A percentile compares a stretch with the other conserved stretches of the same genome.
Conservation (phyloP, 64 coral and sea anemone genomes). For the Acropora yongei region DNA sequence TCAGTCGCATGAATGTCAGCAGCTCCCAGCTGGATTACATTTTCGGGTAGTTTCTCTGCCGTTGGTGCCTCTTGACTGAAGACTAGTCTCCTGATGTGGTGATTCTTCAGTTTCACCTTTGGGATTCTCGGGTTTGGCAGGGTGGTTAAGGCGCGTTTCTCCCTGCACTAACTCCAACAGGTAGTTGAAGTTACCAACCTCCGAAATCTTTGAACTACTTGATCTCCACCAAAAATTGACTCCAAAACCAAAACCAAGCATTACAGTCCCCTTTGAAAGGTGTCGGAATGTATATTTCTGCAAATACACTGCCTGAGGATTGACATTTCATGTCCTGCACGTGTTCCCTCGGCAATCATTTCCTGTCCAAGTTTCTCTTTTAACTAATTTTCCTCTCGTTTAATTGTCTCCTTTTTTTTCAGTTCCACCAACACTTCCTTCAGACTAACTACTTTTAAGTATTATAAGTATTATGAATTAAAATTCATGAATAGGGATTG, state of each 20-base stretch:
- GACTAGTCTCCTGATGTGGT: too few relatives aligned
- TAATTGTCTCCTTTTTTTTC: background rate
- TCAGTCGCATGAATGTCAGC: too few relatives aligned
- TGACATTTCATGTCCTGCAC: background rate
- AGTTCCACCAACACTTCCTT: constrained; percentile 32
- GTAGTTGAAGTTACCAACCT: constrained; percentile 78
- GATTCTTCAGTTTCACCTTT: too few relatives aligned
- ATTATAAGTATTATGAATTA: too few relatives aligned
- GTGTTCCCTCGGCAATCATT: too few relatives aligned
- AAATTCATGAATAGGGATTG: background rate
- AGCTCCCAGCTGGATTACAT: too few relatives aligned
- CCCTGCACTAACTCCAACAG: constrained; percentile 47
- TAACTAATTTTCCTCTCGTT: constrained; percentile 13
- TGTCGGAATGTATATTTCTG: too few relatives aligned
- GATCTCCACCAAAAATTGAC: constrained; percentile 25
- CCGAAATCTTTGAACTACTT: constrained; percentile 1
- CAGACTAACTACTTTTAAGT: background rate
- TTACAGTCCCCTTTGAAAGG: background rate
- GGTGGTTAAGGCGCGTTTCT: too few relatives aligned
- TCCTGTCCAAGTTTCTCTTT: background rate
- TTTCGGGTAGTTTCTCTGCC: too few relatives aligned
- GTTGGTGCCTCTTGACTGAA: too few relatives aligned
- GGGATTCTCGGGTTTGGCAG: too few relatives aligned
- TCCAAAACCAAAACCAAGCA: constrained; percentile 33
- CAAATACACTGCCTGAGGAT: too few relatives aligned